Base-by-base conservation (phyloP, 37 sponge, comb jelly and placozoan genomes). In the Ianthella basta region DNA sequence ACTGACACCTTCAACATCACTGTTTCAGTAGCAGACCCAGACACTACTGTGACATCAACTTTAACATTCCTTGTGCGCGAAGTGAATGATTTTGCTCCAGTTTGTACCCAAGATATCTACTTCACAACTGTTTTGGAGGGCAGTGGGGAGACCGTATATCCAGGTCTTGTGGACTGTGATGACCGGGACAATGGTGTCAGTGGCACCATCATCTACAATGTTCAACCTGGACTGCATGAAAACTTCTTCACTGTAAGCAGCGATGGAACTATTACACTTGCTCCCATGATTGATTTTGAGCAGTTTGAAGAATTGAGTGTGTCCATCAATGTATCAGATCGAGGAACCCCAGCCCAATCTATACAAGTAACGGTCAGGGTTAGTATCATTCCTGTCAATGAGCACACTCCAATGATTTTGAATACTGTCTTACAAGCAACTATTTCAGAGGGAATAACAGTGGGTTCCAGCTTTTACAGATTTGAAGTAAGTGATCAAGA, bases 21-120 rank as follows among this genome's bases (percentile, higher is more conserved):
- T 38, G 84, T 93, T 44, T 81, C 67, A 65, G 94, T 85, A 0
- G 32, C 60, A 15, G 90, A 90, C 38, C 59, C 60, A 55, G 81
- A 59, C 36, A 69, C 61, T 59, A 68, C 73, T 54, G 80, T 67
- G 29, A 29, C 18, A 18, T 80, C 56, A 19, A 67, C 64, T 34
- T 80, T 94, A 10, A 54, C 32, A 2, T 67, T 94, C 16, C 57
- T 23, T 72, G 89, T 88, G 53, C 4, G 32, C 13, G 87, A 92
- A 35, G 83, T 36, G 30, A 92, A 92, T 80, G 87, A 92, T 44
- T 86, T 64, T 63, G 0, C 57, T 16, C 91, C 91, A 0, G 40
- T 15, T 10, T 91, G 88, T 37, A 59, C 60, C 6, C 20, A 70
- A 24, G 19, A 24, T 77, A n/a, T 32, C 4, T 59, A 83, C 38